A percentile compares a stretch with the other conserved stretches of the same genome.
Evolutionary conservation across 2,888 invertebrate species (phyloP).

Genomic region (Conomelus anceps): DNA sequence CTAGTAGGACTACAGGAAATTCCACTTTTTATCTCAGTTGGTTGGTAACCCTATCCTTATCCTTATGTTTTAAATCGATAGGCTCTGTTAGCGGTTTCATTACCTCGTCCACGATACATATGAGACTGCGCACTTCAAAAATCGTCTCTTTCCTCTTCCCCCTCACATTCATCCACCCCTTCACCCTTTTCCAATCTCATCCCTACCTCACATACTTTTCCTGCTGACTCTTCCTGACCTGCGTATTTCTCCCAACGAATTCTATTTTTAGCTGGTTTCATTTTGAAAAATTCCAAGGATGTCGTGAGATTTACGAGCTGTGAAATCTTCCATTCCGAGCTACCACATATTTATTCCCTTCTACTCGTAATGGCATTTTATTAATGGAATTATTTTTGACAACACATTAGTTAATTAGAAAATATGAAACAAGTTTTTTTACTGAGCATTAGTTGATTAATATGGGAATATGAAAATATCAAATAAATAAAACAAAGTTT

Average conservation of each 20-base stretch:
- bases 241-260: background rate
- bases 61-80: background rate
- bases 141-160: background rate
- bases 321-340: background rate
- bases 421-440: too few relatives aligned
- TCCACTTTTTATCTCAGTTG: background rate
- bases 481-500: too few relatives aligned
- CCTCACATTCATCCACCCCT: background rate
- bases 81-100: background rate
- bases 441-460: too few relatives aligned
- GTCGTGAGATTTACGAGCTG: background rate
- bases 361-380: background rate
- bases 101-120: background rate
- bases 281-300: background rate
- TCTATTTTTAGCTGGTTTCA: background rate
- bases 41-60: background rate
- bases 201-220: background rate
- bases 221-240: background rate
- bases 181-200: background rate
- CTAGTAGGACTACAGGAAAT: background rate
- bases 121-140: background rate
- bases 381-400: background rate
- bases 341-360: background rate
- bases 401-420: too few relatives aligned
- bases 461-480: too few relatives aligned